Base-by-base conservation (phyloP, 2,888 invertebrate species). In the Beris morrisii region DNA sequence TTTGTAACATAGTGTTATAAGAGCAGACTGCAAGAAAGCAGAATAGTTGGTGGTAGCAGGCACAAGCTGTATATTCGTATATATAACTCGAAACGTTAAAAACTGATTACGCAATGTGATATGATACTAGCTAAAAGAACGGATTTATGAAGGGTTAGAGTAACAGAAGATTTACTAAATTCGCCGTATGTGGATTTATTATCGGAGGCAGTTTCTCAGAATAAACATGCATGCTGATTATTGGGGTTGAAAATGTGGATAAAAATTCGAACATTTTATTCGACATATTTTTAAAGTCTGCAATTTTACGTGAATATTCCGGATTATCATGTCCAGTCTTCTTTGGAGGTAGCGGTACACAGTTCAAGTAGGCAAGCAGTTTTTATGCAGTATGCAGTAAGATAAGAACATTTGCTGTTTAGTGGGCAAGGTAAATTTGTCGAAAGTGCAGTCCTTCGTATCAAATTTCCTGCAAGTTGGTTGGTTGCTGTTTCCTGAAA, bases 281-380 rank as follows among this genome's bases (percentile, higher is more conserved):
- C 28, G 31, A 31, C n/a, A 22, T 31, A n/a, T n/a, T 31, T 54
- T 53, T 4, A 28, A 28, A 28, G 53, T 6, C 22, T 12, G 53
- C 22, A 53, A 22, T 12, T 4, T 53, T 28, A 30, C 53, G 30
- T 22, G 53, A 31, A 54, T n/a, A n/a, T n/a, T n/a, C 22, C 12
- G 48, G 48, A n/a, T 32, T 28, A 54, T 9, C 54, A 31, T 32
- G n/a, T 9, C 22, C 38, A 38, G 38, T 54, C 31, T 54, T 30
- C n/a, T 54, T 6, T 28, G 22, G 54, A 5, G 54, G 54, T 54
- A 46, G 48, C 58, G 46, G 48, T 59, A 30, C 48, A 13, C 48
- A 59, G n/a, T 48, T 59, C 48, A 46, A 56, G 55, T 56, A 56
- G 55, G 38, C 55, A 56, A 31, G 58, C 58, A 59, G 58, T 59